Percentiles rank a stretch among this genome's conserved stretches.
Conservation (phyloP, 2,888 invertebrate species). For the Pseudanteris insignis region DNA sequence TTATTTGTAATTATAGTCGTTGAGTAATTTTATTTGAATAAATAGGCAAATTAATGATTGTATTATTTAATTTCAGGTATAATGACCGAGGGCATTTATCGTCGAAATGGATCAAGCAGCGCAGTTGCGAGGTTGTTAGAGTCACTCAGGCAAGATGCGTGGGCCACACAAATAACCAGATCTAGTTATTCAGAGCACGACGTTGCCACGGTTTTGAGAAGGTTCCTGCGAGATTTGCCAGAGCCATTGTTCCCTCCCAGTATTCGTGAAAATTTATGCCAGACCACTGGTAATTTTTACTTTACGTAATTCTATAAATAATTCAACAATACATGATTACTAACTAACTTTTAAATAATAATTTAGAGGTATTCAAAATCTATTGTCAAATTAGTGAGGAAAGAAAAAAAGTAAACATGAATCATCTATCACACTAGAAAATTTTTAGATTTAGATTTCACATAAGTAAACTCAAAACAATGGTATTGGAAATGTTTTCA, state of each 20-base stretch:
- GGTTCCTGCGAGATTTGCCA: conserved; percentile 89
- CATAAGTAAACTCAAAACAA: too few species aligned
- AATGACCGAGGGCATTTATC: conserved; percentile 88
- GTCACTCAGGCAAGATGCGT: conserved; percentile 82
- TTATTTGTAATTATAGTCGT: too few species aligned
- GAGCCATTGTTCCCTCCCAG: conserved; percentile 82
- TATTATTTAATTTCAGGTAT: conserved; percentile 70
- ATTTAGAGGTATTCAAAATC: too few species aligned
- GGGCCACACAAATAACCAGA: conserved; percentile 82
- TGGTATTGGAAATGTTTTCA: too few species aligned
- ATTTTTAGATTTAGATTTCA: too few species aligned
- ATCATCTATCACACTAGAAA: too few species aligned
- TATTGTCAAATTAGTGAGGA: too few species aligned
- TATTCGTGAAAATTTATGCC: conserved; percentile 75
- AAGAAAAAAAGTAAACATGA: neutral
- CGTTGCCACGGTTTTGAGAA: conserved; percentile 85
- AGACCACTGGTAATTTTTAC: conserved; percentile 73
- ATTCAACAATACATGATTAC: too few species aligned
- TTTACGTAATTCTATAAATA: too few species aligned
- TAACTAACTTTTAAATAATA: too few species aligned
- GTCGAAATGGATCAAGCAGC: conserved; percentile 81
- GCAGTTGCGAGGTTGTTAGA: conserved; percentile 78
- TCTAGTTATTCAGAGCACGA: conserved; percentile 85
- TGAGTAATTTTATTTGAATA: too few species aligned
- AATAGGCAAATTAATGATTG: too few species aligned